Conservation (phyloP, 2,888 invertebrate species). For the Synergus itoensis region DNA sequence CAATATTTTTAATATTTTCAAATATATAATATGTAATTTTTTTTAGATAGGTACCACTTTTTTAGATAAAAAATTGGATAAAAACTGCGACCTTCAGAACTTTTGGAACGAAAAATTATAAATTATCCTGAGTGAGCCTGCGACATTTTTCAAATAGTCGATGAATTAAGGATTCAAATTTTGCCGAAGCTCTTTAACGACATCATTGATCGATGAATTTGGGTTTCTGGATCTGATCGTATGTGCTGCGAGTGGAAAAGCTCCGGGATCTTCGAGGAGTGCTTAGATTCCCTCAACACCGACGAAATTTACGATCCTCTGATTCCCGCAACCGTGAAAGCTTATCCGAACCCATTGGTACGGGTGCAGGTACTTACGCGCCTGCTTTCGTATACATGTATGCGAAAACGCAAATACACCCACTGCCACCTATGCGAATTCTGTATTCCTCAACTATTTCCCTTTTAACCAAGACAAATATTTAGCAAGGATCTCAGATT, state of each 20-base stretch:
- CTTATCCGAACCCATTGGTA: conserved; percentile 48
- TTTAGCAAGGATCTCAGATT: conserved; percentile 47
- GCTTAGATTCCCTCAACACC: conserved; percentile 48
- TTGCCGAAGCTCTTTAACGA: conserved; percentile 50
- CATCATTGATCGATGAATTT: conserved; percentile 68
- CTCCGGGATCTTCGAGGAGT: conserved; percentile 49
- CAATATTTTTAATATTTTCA: too few species aligned
- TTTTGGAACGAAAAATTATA: too few species aligned
- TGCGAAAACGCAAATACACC: conserved; percentile 35
- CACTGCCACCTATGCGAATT: conserved; percentile 48
- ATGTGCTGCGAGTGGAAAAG: conserved; percentile 47
- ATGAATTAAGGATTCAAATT: neutral
- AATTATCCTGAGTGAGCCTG: neutral
- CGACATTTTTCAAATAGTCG: neutral
- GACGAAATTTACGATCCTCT: conserved; percentile 55
- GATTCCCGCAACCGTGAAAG: conserved; percentile 53
- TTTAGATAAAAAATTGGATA: too few species aligned
- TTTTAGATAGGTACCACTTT: too few species aligned
- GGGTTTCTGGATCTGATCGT: conserved; percentile 59
- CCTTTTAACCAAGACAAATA: conserved; percentile 50
- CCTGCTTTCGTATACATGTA: conserved; percentile 42
- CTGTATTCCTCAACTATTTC: neutral
- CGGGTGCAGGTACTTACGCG: neutral
- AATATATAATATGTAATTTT: too few species aligned
- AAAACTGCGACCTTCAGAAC: too few species aligned